Conservation (phyloP, 2,113 vertebrate species). For the Gallinago jamesoni region DNA sequence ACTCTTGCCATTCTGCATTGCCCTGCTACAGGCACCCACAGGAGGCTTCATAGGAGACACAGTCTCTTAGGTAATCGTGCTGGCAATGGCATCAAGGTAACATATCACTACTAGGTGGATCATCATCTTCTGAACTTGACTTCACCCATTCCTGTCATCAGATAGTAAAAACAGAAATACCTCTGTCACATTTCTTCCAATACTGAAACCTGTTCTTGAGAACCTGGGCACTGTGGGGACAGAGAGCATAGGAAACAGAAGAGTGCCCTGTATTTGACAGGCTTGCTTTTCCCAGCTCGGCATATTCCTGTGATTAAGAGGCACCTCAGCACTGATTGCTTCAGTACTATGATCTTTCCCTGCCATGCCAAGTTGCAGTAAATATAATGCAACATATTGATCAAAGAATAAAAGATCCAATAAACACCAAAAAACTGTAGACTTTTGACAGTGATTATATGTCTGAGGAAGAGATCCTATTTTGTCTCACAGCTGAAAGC, state of each 20-base stretch:
- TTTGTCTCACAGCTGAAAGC: not conserved
- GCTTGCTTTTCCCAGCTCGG: not conserved
- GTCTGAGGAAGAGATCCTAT: not conserved
- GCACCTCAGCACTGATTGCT: not conserved
- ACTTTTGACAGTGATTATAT: not conserved
- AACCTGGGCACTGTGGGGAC: not conserved
- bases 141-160: not conserved
- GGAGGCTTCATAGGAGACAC: not conserved
- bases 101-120: not conserved
- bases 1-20: not conserved
- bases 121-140: not conserved
- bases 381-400: not conserved
- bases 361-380: not conserved
- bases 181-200: not conserved
- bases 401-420: not conserved
- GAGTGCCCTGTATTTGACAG: not conserved
- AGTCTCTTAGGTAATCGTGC: not conserved
- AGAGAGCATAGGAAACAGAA: not conserved
- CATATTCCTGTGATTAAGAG: not conserved
- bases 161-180: not conserved
- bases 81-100: not conserved
- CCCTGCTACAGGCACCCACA: not conserved
- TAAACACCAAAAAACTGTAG: not conserved
- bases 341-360: not conserved
- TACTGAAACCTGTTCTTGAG: not conserved